Evolutionary conservation across 2,797 vertebrate species (phyloP).

Genomic region (Phataginus tricuspis): DNA sequence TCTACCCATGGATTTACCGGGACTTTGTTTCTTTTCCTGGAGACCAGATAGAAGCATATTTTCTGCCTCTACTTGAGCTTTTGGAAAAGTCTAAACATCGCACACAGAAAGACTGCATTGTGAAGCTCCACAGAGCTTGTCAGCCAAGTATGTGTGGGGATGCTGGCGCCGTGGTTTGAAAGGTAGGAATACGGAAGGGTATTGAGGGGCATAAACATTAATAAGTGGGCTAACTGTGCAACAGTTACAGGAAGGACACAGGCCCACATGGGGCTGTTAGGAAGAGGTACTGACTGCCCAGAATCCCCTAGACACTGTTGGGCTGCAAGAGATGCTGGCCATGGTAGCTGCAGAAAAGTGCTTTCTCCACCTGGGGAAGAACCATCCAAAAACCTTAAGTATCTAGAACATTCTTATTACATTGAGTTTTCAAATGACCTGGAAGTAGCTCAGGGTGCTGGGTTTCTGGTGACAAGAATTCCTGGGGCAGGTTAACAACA

Average conservation of each 20-base stretch:
- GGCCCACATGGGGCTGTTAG: no score
- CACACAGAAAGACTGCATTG: not conserved
- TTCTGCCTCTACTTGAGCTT: not conserved
- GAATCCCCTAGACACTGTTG: not conserved
- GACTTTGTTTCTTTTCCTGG: not conserved
- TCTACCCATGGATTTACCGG: not conserved
- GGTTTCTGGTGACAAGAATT: not conserved
- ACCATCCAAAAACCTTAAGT: conserved; percentile 9
- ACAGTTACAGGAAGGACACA: not conserved
- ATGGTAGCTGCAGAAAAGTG: not conserved
- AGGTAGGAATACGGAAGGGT: not conserved
- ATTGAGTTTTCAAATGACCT: not conserved
- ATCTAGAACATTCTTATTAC: conserved; percentile 49
- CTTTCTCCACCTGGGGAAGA: not conserved
- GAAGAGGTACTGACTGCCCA: not conserved
- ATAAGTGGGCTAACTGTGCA: not conserved
- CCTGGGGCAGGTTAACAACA: not conserved
- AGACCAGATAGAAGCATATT: not conserved
- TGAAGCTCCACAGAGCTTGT: not conserved
- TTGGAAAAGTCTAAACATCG: not conserved
- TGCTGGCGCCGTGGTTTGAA: not conserved
- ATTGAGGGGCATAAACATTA: not conserved
- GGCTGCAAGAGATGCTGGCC: no score
- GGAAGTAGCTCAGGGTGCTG: not conserved
- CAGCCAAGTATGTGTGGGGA: accelerated